phyloP scores from a whole-genome alignment of 92 coral and sea anemone genomes.

The Micromussa lordhowensis region DNA sequence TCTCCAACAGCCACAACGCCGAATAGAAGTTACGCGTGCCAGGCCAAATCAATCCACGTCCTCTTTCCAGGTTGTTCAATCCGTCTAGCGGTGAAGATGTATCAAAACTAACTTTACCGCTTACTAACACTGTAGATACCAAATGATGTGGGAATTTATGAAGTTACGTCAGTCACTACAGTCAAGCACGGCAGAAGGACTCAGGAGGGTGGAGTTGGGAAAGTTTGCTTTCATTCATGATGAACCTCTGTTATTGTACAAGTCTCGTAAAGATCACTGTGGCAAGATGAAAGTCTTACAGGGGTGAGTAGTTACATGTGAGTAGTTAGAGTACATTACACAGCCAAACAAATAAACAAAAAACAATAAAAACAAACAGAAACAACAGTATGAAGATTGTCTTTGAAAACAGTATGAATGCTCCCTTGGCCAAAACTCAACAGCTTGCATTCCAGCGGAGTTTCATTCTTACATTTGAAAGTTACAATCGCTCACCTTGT shows the following conservation, averaged over 20 bases:
- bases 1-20: too few relatives aligned
- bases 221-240: conserved; percentile 74
- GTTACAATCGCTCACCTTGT: not conserved
- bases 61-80: too few relatives aligned
- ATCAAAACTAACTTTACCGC: too few relatives aligned
- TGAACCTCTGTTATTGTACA: conserved; percentile 52
- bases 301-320: conserved; percentile 33
- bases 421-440: not conserved
- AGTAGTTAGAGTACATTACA: too few relatives aligned
- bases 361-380: too few relatives aligned
- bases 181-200: conserved; percentile 29
- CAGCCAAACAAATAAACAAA: too few relatives aligned
- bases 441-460: not conserved
- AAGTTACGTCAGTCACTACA: conserved; percentile 63
- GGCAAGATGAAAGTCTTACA: conserved; percentile 65
- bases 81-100: too few relatives aligned
- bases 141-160: conserved; percentile 78
- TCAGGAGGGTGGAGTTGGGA: conserved; percentile 49
- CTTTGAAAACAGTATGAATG: too few relatives aligned
- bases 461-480: not conserved
- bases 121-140: conserved; percentile 33
- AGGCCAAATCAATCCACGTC: too few relatives aligned
- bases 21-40: too few relatives aligned
- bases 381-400: too few relatives aligned
- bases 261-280: conserved; percentile 55